A percentile compares a stretch with the other conserved stretches of the same genome.
These are phyloP conservation scores for Liasis olivaceus DNA, from an alignment of 2,797 vertebrate species.

Conservation along the genomic window DNA sequence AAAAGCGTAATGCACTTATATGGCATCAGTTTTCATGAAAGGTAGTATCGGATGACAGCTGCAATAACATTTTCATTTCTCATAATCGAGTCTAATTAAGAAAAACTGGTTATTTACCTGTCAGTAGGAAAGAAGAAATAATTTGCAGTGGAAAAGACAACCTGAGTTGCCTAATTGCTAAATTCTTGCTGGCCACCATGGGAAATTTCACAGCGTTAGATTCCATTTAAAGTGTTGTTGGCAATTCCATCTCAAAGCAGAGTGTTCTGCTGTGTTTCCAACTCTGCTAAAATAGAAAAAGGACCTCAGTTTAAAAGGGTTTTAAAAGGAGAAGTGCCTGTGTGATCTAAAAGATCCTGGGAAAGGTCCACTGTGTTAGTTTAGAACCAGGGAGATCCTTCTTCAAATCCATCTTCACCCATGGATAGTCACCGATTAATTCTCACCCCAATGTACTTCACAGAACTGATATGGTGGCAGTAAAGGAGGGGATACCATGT, in stretches of 20 bases:
- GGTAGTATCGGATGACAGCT: conserved; percentile 52
- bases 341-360: background rate
- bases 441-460: background rate
- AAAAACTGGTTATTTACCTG: conserved; percentile 65
- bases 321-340: background rate
- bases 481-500: background rate
- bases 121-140: conserved; percentile 54
- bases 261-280: conserved; percentile 12
- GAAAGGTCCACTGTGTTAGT: background rate
- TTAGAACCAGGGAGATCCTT: background rate
- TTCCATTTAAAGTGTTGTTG: conserved; percentile 19
- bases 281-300: background rate
- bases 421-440: background rate
- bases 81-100: conserved; percentile 65
- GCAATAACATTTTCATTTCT: conserved; percentile 57
- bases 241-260: conserved; percentile 35
- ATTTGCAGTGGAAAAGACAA: conserved; percentile 54
- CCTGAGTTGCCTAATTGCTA: conserved; percentile 50
- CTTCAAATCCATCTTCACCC: background rate
- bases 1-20: conserved; percentile 72
- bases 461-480: background rate
- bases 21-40: conserved; percentile 67
- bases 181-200: conserved; percentile 51
- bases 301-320: background rate
- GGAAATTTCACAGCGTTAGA: conserved; percentile 11